These are phyloP conservation scores for Sinonovacula constricta DNA, from an alignment of 1,140 invertebrate species.

Conservation along the genomic window DNA sequence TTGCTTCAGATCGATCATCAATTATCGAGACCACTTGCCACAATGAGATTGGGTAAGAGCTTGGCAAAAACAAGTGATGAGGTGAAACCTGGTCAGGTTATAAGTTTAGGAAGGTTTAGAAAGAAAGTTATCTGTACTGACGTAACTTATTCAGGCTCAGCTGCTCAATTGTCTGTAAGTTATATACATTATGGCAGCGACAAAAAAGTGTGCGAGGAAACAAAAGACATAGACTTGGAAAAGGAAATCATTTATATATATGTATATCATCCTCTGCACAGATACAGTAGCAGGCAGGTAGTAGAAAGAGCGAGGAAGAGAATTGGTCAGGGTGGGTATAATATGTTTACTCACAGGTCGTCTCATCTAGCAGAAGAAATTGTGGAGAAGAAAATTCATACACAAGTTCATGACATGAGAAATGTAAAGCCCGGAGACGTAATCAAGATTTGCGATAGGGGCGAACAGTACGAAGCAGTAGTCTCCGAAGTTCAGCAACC, in stretches of 20 bases:
- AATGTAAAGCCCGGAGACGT: not conserved
- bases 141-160: not conserved
- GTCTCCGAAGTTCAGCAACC: not conserved
- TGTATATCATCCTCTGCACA: conserved; percentile 28
- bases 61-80: conserved; percentile 20
- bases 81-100: not conserved
- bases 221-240: not conserved
- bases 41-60: not conserved
- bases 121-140: conserved; percentile 23
- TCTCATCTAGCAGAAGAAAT: conserved; percentile 31
- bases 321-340: conserved; percentile 26
- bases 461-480: not conserved
- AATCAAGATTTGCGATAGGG: not conserved
- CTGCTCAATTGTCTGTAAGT: not conserved
- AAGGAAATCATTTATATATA: conserved; percentile 17
- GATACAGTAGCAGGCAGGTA: conserved; percentile 6
- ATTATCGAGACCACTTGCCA: not conserved
- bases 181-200: conserved; percentile 16
- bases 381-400: not conserved
- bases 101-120: conserved; percentile 8
- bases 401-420: not conserved
- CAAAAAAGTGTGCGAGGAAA: not conserved
- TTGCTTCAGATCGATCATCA: not conserved
- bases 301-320: conserved; percentile 5
- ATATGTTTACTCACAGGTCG: not conserved